These are phyloP conservation scores for Lagopus leucura DNA, from an alignment of 2,113 vertebrate genomes.

Conservation along the genomic window DNA sequence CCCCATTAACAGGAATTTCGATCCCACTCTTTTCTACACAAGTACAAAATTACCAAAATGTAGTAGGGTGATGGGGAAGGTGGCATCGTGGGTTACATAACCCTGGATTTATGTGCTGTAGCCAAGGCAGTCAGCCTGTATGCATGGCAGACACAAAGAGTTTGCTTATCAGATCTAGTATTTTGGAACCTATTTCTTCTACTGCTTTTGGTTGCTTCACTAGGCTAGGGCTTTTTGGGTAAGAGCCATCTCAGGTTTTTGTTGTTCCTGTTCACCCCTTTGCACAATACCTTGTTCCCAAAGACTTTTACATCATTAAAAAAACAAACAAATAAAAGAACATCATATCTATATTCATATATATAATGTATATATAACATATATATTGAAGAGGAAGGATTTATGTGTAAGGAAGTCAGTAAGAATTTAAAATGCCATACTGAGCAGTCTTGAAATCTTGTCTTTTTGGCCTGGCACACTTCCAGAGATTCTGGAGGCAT, in stretches of 20 bases:
- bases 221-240: neutral
- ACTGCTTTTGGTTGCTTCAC: neutral
- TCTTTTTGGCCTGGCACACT: neutral
- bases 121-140: neutral
- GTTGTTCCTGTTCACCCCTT: neutral
- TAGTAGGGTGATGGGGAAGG: neutral
- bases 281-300: neutral
- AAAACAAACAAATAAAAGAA: no score
- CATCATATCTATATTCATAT: neutral
- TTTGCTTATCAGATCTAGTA: neutral
- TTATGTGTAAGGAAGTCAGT: neutral
- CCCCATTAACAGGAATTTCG: neutral
- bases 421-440: neutral
- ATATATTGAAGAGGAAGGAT: neutral
- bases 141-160: neutral
- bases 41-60: accelerated
- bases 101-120: neutral
- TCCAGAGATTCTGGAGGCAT: neutral
- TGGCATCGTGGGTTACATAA: neutral
- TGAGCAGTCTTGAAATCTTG: neutral
- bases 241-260: neutral
- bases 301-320: neutral
- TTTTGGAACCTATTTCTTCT: neutral
- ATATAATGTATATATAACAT: neutral
- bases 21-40: neutral